A percentile compares a stretch with the other conserved stretches of the same genome.
phyloP scores from a whole-genome alignment of 2,797 vertebrate species.

The Alectoris magna region DNA sequence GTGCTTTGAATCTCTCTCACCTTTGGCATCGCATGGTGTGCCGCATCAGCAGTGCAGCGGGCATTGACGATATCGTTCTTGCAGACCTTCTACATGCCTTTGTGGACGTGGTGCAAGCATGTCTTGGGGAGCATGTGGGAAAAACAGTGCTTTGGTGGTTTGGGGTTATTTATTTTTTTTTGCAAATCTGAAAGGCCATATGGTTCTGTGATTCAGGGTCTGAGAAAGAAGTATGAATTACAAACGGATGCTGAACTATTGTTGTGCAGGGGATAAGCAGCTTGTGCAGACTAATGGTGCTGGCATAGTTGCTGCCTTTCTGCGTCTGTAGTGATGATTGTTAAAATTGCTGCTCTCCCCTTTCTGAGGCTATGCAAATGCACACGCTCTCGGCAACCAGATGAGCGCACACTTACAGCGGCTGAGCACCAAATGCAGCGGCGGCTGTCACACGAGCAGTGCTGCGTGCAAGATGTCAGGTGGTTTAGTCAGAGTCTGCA shows the following conservation, averaged over 20 bases:
- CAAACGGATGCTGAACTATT: not conserved
- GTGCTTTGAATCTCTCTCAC: not conserved
- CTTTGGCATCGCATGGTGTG: not conserved
- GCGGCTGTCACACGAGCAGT: not conserved
- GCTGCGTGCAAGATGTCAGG: not conserved
- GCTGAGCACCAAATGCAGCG: not conserved
- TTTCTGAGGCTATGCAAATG: not conserved
- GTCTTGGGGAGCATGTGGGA: not conserved
- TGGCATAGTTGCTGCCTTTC: not conserved
- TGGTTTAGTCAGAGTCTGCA: not conserved
- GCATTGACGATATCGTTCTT: not conserved
- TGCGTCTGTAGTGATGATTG: not conserved
- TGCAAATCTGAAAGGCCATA: not conserved
- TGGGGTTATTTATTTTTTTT: too few species aligned
- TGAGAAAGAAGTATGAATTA: not conserved
- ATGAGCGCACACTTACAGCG: not conserved
- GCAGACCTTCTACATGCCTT: not conserved
- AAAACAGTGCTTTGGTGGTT: not conserved
- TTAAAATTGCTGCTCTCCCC: not conserved
- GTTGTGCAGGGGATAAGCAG: not conserved
- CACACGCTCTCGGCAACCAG: rapidly evolving
- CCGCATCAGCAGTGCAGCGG: not conserved
- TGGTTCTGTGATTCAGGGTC: not conserved
- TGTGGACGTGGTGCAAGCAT: not conserved
- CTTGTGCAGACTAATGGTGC: not conserved